Evolutionary conservation across 1,140 invertebrate species (phyloP).

Genomic region (Bombus waltoni): DNA sequence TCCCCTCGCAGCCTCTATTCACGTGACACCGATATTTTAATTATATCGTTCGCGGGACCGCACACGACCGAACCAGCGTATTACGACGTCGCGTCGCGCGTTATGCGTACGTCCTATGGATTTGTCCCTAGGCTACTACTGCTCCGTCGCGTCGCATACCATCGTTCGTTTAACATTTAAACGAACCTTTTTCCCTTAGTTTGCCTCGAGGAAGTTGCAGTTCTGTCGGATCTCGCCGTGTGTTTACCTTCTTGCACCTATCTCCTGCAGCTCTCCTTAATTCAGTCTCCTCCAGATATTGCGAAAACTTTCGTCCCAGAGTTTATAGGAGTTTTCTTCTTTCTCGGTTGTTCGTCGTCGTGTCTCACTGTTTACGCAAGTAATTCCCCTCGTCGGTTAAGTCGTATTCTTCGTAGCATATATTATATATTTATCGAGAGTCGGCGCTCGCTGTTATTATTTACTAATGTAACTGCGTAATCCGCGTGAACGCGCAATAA

Average conservation of each 20-base stretch:
- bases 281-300: slow-evolving; percentile 6
- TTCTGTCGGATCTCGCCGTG: not conserved
- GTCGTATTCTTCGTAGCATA: not conserved
- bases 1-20: not conserved
- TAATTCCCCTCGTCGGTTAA: not conserved
- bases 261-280: not conserved
- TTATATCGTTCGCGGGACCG: slow-evolving; percentile 2
- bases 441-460: too few relatives aligned
- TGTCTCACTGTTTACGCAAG: not conserved
- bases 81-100: not conserved
- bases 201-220: not conserved
- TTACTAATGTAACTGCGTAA: too few relatives aligned
- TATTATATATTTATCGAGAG: not conserved
- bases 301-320: not conserved
- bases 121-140: not conserved
- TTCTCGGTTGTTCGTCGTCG: not conserved
- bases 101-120: not conserved
- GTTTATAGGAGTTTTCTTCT: not conserved
- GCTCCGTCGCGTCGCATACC: not conserved
- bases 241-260: slow-evolving; percentile 29
- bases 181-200: slow-evolving; percentile 1
- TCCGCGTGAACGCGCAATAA: too few relatives aligned
- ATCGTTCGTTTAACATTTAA: slow-evolving; percentile 1
- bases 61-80: not conserved
- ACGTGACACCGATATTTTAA: slow-evolving; percentile 31